phyloP scores from a whole-genome alignment of 2,888 invertebrate genomes.

The Zygogramma bicolorata region DNA sequence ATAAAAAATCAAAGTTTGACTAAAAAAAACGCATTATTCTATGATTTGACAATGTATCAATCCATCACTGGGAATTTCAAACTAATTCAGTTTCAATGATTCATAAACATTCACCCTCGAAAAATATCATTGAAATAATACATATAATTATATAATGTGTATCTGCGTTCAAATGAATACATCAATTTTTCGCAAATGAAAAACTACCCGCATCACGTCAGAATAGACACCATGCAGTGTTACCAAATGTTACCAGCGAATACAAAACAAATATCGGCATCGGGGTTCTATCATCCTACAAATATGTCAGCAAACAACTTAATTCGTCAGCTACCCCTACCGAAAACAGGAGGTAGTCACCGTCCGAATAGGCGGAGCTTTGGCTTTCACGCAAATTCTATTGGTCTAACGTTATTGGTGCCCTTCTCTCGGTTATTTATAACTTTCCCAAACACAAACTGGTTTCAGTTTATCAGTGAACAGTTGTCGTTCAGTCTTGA shows the following conservation, averaged over 20 bases:
- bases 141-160: neutral
- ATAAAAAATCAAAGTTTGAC: no score
- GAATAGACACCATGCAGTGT: slow-evolving; percentile 52
- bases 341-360: slow-evolving; percentile 39
- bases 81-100: no score
- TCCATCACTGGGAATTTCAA: no score
- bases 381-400: neutral
- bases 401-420: slow-evolving; percentile 47
- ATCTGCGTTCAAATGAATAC: neutral
- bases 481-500: slow-evolving; percentile 18
- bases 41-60: no score
- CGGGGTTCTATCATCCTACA: slow-evolving; percentile 40
- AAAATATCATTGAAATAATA: no score
- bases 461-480: slow-evolving; percentile 10
- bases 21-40: no score
- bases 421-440: slow-evolving; percentile 41
- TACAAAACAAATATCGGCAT: slow-evolving; percentile 62
- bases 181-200: neutral
- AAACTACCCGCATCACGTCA: slow-evolving; percentile 49
- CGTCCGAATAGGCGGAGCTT: slow-evolving; percentile 30
- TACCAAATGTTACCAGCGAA: slow-evolving; percentile 58
- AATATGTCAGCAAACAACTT: slow-evolving; percentile 57
- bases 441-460: slow-evolving; percentile 17
- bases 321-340: slow-evolving; percentile 51
- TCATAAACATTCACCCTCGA: no score